Evolutionary conservation across 2,888 invertebrate species (phyloP).

Genomic region (Andricus quercusramuli): DNA sequence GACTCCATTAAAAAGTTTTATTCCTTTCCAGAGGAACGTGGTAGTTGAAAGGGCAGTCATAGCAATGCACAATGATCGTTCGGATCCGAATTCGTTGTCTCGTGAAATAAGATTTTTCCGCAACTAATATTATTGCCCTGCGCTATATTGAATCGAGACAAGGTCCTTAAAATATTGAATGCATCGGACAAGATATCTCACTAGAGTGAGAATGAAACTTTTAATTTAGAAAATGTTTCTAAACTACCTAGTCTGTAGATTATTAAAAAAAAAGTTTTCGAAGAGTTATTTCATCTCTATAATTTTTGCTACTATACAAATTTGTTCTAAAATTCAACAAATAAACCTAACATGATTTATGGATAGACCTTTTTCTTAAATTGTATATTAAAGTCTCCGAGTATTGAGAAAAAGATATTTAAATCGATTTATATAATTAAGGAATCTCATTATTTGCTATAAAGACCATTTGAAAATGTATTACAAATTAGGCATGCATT

Average conservation of each 20-base stretch:
- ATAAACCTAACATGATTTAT: too few relatives aligned
- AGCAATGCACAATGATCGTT: not conserved
- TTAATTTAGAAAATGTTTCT: too few relatives aligned
- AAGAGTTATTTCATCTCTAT: too few relatives aligned
- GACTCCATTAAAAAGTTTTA: not conserved
- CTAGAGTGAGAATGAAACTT: not conserved
- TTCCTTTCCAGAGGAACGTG: not conserved
- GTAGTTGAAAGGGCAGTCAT: not conserved
- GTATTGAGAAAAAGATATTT: too few relatives aligned
- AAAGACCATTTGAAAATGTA: too few relatives aligned
- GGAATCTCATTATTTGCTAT: too few relatives aligned
- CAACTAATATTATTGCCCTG: not conserved
- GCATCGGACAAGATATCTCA: not conserved
- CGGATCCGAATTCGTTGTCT: not conserved
- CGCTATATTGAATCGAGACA: not conserved
- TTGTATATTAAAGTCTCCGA: too few relatives aligned
- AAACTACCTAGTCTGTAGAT: not conserved
- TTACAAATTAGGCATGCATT: too few relatives aligned
- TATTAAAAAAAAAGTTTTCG: not conserved
- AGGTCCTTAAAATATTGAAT: not conserved
- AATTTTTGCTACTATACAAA: too few relatives aligned
- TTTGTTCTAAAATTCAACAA: too few relatives aligned
- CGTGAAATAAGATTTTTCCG: not conserved
- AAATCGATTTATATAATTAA: too few relatives aligned
- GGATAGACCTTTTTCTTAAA: too few relatives aligned